These are phyloP conservation scores for Mola mola DNA, from an alignment of 2,113 vertebrate species.

Conservation along the genomic window DNA sequence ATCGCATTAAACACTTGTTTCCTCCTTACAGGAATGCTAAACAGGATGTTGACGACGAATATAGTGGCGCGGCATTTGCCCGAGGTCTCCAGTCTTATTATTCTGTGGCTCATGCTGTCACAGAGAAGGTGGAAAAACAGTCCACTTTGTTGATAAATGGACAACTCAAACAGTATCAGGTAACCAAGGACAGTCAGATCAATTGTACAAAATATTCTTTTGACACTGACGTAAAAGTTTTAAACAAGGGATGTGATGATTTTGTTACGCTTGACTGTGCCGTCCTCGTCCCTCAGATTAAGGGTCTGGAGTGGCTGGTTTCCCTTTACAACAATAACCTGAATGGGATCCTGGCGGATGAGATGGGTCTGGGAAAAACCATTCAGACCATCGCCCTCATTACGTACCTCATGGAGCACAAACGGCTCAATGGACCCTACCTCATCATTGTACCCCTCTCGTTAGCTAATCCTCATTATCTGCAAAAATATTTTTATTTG, in stretches of 20 bases:
- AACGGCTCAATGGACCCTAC: constrained; percentile 96
- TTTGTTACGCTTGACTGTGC: neutral
- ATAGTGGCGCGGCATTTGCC: constrained; percentile 85
- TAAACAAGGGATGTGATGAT: neutral
- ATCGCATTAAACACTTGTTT: neutral
- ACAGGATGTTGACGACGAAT: constrained; percentile 96
- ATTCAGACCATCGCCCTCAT: constrained; percentile 98
- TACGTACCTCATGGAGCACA: constrained; percentile 99
- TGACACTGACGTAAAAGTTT: neutral
- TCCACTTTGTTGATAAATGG: constrained; percentile 93
- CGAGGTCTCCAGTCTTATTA: constrained; percentile 94
- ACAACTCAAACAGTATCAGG: constrained; percentile 95
- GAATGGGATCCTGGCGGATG: constrained; percentile 95
- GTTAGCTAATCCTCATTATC: constrained; percentile 75
- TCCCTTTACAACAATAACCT: constrained; percentile 98
- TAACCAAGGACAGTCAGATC: constrained; percentile 21
- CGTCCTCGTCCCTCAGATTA: constrained; percentile 79
- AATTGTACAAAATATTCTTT: neutral
- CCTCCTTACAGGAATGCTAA: constrained; percentile 85
- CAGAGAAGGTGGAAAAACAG: constrained; percentile 93
- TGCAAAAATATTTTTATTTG: neutral
- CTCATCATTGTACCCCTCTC: constrained; percentile 99
- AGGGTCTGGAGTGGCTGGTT: constrained; percentile 95
- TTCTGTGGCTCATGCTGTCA: constrained; percentile 95
- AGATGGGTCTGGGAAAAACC: constrained; percentile 97